These are phyloP conservation scores for Pseudochirops corinnae DNA, from an alignment of 2,797 vertebrate species.

Conservation along the genomic window DNA sequence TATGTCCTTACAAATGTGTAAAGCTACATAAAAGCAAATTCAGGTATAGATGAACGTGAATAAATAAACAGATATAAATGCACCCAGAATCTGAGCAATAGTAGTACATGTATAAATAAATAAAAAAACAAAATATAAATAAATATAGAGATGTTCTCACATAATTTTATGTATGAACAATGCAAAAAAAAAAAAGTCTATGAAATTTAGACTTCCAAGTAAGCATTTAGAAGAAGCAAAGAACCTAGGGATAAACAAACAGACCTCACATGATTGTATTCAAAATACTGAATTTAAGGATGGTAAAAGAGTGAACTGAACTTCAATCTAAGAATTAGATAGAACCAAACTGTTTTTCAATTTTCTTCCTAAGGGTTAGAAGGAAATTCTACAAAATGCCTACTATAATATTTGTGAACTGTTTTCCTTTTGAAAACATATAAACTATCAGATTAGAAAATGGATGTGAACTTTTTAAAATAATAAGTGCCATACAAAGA, in stretches of 20 bases:
- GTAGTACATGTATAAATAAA: constrained; percentile 1
- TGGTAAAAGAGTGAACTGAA: not conserved
- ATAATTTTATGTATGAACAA: constrained; percentile 13
- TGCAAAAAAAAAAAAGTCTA: constrained; percentile 32
- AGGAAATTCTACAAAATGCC: constrained; percentile 13
- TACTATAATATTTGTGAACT: not conserved
- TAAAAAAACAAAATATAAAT: constrained; percentile 38
- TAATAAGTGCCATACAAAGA: constrained; percentile 61
- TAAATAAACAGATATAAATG: constrained; percentile 20
- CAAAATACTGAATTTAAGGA: not conserved
- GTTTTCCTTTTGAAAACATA: constrained; percentile 70
- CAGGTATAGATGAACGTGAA: not conserved
- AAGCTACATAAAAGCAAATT: not conserved
- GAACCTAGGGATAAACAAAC: constrained; percentile 42
- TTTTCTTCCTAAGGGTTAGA: not conserved
- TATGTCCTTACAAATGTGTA: not conserved
- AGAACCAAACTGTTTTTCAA: not conserved
- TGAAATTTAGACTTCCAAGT: constrained; percentile 30
- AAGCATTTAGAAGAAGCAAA: constrained; percentile 36
- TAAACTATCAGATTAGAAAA: constrained; percentile 67
- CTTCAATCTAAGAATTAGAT: constrained; percentile 11
- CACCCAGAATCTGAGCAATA: constrained; percentile 27
- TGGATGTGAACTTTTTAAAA: constrained; percentile 54
- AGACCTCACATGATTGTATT: constrained; percentile 8
- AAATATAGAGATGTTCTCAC: not conserved